phyloP scores from a whole-genome alignment of 1,140 invertebrate genomes.

The Ditylenchus dipsaci region DNA sequence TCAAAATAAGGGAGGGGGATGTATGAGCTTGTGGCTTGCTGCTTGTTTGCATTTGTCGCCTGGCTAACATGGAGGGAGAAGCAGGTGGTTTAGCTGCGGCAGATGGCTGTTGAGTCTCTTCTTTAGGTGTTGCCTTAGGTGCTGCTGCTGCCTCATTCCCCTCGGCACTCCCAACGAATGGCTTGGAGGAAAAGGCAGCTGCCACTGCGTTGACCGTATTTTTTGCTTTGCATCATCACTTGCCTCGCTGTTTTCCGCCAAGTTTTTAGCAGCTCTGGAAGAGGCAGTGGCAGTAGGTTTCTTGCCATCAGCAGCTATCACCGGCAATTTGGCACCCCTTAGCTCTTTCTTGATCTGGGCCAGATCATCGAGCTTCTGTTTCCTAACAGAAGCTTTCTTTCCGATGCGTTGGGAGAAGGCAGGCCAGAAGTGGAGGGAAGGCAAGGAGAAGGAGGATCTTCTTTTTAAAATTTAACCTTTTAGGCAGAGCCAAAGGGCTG shows the following conservation, averaged over 20 bases:
- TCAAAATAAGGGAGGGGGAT: not conserved
- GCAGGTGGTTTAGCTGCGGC: conserved; percentile 40
- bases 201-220: conserved; percentile 39
- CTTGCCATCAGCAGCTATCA: conserved; percentile 10
- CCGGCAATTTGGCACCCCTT: conserved; percentile 36
- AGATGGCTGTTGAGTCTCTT: not conserved
- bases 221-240: conserved; percentile 44
- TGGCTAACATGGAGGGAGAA: conserved; percentile 29
- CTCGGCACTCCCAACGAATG: not conserved
- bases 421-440: conserved; percentile 10
- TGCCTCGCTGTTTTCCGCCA: conserved; percentile 15
- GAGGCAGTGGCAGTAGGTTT: not conserved
- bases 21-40: not conserved
- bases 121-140: not conserved
- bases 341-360: conserved; percentile 37
- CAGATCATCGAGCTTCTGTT: conserved; percentile 29
- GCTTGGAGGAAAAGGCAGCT: conserved; percentile 32
- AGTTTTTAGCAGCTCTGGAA: not conserved
- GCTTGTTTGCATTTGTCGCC: conserved; percentile 9
- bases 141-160: no score
- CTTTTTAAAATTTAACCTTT: not conserved
- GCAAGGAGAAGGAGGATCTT: not conserved
- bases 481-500: not conserved
- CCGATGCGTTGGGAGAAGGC: not conserved
- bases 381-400: conserved; percentile 21